Conservation (phyloP, 2,888 invertebrate species). For the Hydraecia micacea region DNA sequence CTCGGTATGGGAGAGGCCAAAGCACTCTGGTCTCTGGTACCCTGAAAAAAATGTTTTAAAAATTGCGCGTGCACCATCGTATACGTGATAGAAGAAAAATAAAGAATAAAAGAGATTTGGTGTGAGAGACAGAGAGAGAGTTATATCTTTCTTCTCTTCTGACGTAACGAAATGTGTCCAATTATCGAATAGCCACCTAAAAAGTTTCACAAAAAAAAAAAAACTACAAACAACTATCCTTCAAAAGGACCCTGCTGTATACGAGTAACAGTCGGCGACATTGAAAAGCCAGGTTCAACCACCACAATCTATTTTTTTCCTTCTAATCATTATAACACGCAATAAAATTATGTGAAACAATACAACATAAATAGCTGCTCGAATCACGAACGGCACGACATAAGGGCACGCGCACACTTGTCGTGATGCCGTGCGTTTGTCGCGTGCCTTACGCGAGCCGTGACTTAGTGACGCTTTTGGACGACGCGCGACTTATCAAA, state of each 20-base stretch:
- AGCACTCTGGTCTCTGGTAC: not conserved
- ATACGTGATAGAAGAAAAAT: no score
- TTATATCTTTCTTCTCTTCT: no score
- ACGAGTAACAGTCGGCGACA: slow-evolving; percentile 28
- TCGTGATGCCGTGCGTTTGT: slow-evolving; percentile 79
- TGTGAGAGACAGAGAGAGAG: no score
- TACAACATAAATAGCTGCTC: slow-evolving; percentile 65
- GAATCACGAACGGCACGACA: slow-evolving; percentile 80
- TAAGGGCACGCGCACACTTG: slow-evolving; percentile 78
- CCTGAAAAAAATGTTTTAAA: no score
- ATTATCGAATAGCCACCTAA: no score
- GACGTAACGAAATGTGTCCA: no score
- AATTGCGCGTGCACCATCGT: no score
- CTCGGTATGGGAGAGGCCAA: not conserved
- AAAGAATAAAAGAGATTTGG: no score
- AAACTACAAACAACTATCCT: not conserved
- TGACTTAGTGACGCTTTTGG: slow-evolving; percentile 57
- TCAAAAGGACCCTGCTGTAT: not conserved
- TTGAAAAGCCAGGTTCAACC: slow-evolving; percentile 37
- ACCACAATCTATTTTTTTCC: slow-evolving; percentile 48
- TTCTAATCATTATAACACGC: slow-evolving; percentile 59
- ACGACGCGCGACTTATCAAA: slow-evolving; percentile 62
- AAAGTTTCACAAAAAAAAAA: not conserved
- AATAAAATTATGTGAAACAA: slow-evolving; percentile 65
- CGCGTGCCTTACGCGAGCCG: slow-evolving; percentile 78